Evolutionary conservation across 1,140 invertebrate species (phyloP).

Genomic region (Drosophila simulans): DNA sequence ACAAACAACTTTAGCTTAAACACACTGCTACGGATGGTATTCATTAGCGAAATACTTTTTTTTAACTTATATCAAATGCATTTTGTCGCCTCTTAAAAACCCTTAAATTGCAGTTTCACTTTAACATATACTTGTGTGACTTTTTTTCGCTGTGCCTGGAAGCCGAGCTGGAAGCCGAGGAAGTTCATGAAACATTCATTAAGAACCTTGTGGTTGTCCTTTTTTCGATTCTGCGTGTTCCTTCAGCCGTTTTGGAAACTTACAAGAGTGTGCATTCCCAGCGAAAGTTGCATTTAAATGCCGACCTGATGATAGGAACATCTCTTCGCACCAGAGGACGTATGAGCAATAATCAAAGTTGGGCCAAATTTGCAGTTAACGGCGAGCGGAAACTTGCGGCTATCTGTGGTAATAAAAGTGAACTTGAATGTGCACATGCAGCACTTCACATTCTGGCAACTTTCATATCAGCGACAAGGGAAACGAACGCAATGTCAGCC

Average conservation of each 20-base stretch:
- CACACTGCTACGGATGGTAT: not conserved
- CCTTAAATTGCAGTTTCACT: not conserved
- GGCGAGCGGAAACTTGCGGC: conserved; percentile 43
- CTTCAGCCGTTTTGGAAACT: conserved; percentile 13
- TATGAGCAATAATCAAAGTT: conserved; percentile 47
- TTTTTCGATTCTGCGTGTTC: conserved; percentile 16
- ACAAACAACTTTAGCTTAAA: not conserved
- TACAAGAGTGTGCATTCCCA: not conserved
- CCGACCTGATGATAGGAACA: conserved; percentile 12
- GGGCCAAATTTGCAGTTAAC: conserved; percentile 26
- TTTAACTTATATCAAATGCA: not conserved
- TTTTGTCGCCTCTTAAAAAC: not conserved
- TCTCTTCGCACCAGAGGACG: conserved; percentile 29
- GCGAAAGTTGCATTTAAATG: conserved; percentile 43
- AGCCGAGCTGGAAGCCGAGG: conserved; percentile 18
- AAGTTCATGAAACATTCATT: conserved; percentile 80
- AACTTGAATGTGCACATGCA: conserved; percentile 17
- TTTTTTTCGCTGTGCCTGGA: not conserved
- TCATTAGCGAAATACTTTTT: not conserved
- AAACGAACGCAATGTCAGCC: conserved; percentile 32
- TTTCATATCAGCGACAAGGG: conserved; percentile 36
- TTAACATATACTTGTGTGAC: not conserved
- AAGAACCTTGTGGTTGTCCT: conserved; percentile 49
- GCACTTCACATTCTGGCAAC: conserved; percentile 12
- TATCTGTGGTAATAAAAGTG: conserved; percentile 46